These are phyloP conservation scores for Phalangium opilio DNA, from an alignment of 2,888 invertebrate species.

Conservation along the genomic window DNA sequence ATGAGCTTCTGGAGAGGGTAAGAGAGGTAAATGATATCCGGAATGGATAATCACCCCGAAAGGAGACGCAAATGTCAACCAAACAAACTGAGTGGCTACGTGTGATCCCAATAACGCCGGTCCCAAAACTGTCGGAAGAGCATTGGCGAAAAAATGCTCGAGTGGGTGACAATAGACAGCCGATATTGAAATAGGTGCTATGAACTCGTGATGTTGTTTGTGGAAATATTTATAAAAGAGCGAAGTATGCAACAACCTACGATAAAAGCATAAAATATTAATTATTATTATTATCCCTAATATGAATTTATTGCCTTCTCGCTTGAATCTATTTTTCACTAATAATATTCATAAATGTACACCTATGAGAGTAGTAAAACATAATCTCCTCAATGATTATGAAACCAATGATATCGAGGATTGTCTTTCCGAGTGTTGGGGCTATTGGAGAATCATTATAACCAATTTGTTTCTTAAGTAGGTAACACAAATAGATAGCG, in stretches of 20 bases:
- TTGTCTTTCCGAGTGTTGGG: constrained; percentile 58
- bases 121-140: constrained; percentile 53
- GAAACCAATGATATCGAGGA: constrained; percentile 53
- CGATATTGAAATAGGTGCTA: constrained; percentile 65
- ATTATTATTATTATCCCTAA: background rate
- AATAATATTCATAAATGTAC: background rate
- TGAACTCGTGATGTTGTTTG: constrained; percentile 77
- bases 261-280: background rate
- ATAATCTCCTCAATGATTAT: constrained; percentile 60
- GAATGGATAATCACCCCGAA: constrained; percentile 66
- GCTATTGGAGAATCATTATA: constrained; percentile 29
- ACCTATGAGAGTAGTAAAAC: constrained; percentile 63
- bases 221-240: constrained; percentile 62
- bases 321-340: background rate
- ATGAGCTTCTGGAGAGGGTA: constrained; percentile 69
- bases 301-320: too few relatives aligned
- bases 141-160: constrained; percentile 55
- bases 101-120: constrained; percentile 28
- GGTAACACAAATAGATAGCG: constrained; percentile 43
- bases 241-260: constrained; percentile 48
- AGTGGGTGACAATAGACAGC: constrained; percentile 68
- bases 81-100: constrained; percentile 40
- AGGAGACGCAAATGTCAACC: constrained; percentile 57
- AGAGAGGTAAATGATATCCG: constrained; percentile 72
- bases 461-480: constrained; percentile 48